These are phyloP conservation scores for Brachypteracias leptosomus DNA, from an alignment of 2,113 vertebrate species.

Conservation along the genomic window DNA sequence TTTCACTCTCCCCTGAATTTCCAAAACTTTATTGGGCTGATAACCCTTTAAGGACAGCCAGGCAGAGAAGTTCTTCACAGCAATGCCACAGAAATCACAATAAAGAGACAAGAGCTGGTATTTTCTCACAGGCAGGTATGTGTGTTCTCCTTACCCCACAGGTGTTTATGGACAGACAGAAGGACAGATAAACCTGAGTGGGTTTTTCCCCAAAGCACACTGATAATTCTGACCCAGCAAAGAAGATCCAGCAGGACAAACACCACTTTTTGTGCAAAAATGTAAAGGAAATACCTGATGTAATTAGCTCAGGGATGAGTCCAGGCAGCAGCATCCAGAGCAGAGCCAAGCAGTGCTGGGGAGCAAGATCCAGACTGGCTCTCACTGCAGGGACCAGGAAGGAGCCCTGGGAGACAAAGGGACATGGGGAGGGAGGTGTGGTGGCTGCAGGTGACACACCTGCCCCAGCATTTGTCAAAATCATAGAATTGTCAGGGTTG, in stretches of 20 bases:
- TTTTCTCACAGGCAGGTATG: fast-evolving
- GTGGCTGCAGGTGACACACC: not conserved
- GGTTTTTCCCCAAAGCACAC: not conserved
- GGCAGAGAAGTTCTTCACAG: not conserved
- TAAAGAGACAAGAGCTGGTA: not conserved
- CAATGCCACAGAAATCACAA: not conserved
- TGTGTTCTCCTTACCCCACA: fast-evolving
- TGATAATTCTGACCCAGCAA: not conserved
- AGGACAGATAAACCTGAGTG: not conserved
- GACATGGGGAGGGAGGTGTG: fast-evolving
- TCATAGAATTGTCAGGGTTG: too few relatives aligned
- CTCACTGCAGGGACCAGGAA: fast-evolving
- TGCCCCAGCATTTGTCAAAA: not conserved
- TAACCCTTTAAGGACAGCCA: not conserved
- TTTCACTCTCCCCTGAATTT: not conserved
- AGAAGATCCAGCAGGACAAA: not conserved
- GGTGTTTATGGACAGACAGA: not conserved
- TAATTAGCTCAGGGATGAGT: not conserved
- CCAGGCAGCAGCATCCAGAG: not conserved
- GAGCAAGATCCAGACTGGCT: not conserved
- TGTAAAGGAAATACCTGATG: not conserved
- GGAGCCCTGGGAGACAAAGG: not conserved
- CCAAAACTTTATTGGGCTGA: not conserved
- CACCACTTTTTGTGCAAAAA: not conserved
- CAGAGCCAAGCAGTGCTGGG: not conserved